Base-by-base conservation (phyloP, 2,797 vertebrate genomes). In the Esox lucius region DNA sequence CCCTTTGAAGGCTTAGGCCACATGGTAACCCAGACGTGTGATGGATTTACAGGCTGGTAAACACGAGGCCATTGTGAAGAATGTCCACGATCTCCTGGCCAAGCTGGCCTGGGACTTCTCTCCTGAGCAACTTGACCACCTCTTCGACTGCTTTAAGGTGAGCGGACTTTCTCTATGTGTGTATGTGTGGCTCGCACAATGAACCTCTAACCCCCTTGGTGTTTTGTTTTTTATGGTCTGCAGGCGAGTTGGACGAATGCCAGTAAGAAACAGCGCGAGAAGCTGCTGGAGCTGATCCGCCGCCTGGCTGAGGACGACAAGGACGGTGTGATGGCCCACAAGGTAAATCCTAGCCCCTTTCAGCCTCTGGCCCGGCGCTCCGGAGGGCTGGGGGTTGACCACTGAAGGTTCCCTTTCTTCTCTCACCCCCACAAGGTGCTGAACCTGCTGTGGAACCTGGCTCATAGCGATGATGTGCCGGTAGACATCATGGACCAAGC, bases 401-500 rank as follows among this genome's bases (percentile, higher is more conserved):
- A n/a, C 19, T 59, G 53, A 59, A 59, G n/a, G n/a, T 3, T 22
- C n/a, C 53, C 53, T 7, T 59, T 19, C 53, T 56, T 53, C n/a
- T 59, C 53, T 59, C 53, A 59, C 98, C 80, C 98, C 80, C 98
- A 99, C 90, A 99, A 99, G 91, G 98, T 99, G 73, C 95, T 99
- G 73, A 99, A 99, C 87, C 94, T 99, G 62, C 81, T 99, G 80
- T 99, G 98, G 98, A 99, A 99, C 92, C 91, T 99, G 90, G 98
- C 98, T 68, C 98, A 99, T 90, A 99, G 98, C 74, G 98, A 99
- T 82, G 98, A 99, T 81, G 98, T 99, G 46, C 98, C 98, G 80
- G 98, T 99, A 84, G 98, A 99, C 92, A 99, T 99, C 82, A 99
- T 99, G 98, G 98, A 99, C 90, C 96, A 99, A 91, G 98, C 98